Base-by-base conservation (phyloP, 2,797 vertebrate species). In the Falco peregrinus region DNA sequence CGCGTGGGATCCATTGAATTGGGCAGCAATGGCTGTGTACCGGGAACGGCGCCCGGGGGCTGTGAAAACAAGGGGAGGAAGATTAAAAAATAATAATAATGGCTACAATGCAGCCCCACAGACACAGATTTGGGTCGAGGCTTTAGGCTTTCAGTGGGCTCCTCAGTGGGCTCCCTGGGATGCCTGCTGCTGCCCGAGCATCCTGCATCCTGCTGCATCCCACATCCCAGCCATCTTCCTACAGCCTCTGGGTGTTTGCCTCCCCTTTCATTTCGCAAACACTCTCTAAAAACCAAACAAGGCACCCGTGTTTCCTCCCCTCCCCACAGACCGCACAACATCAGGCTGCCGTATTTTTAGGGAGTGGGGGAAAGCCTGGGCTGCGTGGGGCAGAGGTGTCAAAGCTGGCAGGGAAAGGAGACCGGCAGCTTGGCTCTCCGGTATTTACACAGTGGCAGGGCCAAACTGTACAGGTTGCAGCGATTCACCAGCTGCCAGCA, bases 1-100 rank as follows among this genome's bases (percentile, higher is more conserved):
- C 99, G 98, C 81, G 99, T 99, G 84, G 99, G 99, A 97, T 99
- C 99, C 99, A 99, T 99, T 5, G 98, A 98, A 96, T 99, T 99
- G 93, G 99, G 99, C 97, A 99, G 98, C 98, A 99, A 98, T 61
- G 99, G 99, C 98, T 99, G 99, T 89, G 99, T 99, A 93, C 99
- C 99, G 19, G 99, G 99, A 96, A 99, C 99, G 68, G 99, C 99
- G 13, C 99, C 99, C 11, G 99, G 99, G 94, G 99, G 98, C 99
- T 99, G 96, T 15, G 48, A 68, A 90, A 89, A 84, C 28, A 85
- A 81, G 41, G 29, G 25, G 26, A 13, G 11, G 3, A 48, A 69
- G 56, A 67, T 31, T 29, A 19, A 13, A 31, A 48, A 43, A 87
- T 25, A 70, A 4, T 20, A 48, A 10, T 25, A 39, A 71, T 50